Percentiles rank a stretch among this genome's conserved stretches.
Evolutionary conservation across 2,888 invertebrate genomes (phyloP).

Genomic region (Yponomeuta plumbellus): DNA sequence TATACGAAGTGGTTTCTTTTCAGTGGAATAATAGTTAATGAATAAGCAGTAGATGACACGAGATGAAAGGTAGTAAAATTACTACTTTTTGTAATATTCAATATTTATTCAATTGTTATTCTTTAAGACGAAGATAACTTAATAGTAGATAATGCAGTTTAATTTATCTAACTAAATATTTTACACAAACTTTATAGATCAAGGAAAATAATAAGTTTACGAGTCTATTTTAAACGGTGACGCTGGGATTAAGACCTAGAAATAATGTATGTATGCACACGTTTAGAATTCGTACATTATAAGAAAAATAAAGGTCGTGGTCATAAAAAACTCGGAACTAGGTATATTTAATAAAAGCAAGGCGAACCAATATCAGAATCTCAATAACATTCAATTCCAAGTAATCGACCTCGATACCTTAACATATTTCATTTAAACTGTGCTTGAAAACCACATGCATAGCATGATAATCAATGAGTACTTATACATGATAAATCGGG

Average conservation of each 20-base stretch:
- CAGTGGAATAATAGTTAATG: not conserved
- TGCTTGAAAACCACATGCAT: no score
- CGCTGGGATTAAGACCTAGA: not conserved
- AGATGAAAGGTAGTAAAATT: not conserved
- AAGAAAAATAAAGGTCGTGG: not conserved
- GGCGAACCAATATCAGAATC: not conserved
- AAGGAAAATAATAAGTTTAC: not conserved
- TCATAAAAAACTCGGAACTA: not conserved
- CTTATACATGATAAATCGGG: no score
- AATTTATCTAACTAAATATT: no score
- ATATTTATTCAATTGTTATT: no score
- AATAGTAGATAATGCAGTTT: not conserved
- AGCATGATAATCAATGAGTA: no score
- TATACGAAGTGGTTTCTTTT: not conserved
- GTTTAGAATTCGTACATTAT: not conserved
- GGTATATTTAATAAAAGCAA: not conserved
- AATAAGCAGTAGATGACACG: not conserved
- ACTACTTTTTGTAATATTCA: no score
- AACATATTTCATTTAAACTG: not conserved
- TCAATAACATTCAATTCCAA: not conserved
- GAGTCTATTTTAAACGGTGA: not conserved
- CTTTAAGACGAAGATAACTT: not conserved
- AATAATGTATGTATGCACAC: not conserved
- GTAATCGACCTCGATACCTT: not conserved
- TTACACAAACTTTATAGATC: not conserved